Evolutionary conservation across 2,797 vertebrate genomes (phyloP).

Genomic region (Paguma larvata): DNA sequence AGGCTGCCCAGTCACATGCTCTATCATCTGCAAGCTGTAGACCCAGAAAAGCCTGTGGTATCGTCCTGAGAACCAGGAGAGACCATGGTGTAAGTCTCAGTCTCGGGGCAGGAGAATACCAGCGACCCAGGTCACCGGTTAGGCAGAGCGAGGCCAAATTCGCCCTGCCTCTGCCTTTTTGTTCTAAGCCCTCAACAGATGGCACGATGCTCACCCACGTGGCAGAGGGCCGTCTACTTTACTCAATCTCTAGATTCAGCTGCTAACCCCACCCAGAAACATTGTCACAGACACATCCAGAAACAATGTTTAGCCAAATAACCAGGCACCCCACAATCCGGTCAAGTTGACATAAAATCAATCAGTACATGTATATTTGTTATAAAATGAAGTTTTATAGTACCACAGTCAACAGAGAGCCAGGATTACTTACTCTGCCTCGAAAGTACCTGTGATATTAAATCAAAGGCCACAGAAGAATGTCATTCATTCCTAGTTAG

Average conservation of each 20-base stretch:
- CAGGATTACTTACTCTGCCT: not conserved
- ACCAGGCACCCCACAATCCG: not conserved
- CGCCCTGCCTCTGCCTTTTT: not conserved
- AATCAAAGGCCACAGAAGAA: not conserved
- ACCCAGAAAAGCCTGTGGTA: not conserved
- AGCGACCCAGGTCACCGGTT: not conserved
- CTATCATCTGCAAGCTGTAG: not conserved
- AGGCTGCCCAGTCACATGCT: not conserved
- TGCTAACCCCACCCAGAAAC: not conserved
- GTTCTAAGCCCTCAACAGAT: not conserved
- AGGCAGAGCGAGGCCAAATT: not conserved
- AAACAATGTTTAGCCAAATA: not conserved
- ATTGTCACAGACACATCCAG: not conserved
- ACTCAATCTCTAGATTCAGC: not conserved
- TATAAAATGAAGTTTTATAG: slow-evolving; percentile 3
- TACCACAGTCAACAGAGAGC: not conserved
- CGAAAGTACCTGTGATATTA: not conserved
- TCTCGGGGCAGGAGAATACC: not conserved
- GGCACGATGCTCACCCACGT: not conserved
- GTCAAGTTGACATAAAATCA: not conserved
- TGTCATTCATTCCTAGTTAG: not conserved
- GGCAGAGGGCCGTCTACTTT: not conserved
- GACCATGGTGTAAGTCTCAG: not conserved
- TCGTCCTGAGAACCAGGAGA: not conserved
- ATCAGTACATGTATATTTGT: not conserved